Base-by-base conservation (phyloP, 2,888 invertebrate species). In the Nomada flava region DNA sequence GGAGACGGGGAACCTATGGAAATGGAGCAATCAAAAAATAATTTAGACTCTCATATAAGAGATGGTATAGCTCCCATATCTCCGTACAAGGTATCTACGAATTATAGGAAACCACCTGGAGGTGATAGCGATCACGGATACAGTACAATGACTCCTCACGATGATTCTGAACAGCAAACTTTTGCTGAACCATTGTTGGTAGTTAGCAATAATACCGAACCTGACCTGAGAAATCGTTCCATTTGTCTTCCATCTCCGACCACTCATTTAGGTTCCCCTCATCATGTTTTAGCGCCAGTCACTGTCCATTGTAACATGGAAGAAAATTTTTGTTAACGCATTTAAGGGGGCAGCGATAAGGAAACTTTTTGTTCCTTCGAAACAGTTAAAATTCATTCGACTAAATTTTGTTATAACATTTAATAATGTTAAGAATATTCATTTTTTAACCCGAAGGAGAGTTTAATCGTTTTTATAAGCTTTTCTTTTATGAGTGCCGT, bases 61-160 rank as follows among this genome's bases (percentile, higher is more conserved):
- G 95, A 95, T 79, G 94, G 94, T 84, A 96, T 96, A 65, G 96
- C 96, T 23, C 96, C 96, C 7, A 96, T 98, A 86, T 98, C 98
- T 2, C 98, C 98, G 0, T 98, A 98, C 92, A 96, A 97, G 82
- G 97, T 98, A 82, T 96, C 97, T 62, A 97, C 97, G 0, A 96
- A 96, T 73, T 98, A 97, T 92, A 95, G 97, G 47, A 96, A 97
- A 4, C 96, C 96, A 63, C 95, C 96, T 0, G 96, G 97, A 0
- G 96, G 96, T 62, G 97, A 97, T 89, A 98, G 98, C n/a, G 98
- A 98, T 94, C 98, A 98, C 92, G 98, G 98, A 2, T 98, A 98
- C 94, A 98, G 98, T 3, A 98, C 98, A 0, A 98, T 98, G 98
- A 98, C 98, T 0, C 98, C 97, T 1, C 98, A 98, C 89, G 98